phyloP scores from a whole-genome alignment of 2,113 vertebrate species.

The Clarias macrocephalus region DNA sequence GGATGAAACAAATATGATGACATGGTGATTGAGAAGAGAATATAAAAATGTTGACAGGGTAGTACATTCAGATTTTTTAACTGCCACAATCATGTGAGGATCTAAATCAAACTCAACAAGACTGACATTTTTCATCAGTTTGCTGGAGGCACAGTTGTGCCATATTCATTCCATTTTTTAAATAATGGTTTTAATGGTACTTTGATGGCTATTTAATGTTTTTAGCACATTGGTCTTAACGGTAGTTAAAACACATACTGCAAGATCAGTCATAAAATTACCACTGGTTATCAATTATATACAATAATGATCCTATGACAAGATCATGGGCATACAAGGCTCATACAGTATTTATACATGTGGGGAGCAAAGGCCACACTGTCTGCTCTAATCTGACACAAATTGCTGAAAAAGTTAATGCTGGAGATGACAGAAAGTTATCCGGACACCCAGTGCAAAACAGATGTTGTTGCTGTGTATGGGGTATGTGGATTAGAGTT shows the following conservation, averaged over 20 bases:
- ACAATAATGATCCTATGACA: no score
- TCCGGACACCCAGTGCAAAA: no score
- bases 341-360: no score
- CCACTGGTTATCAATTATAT: no score
- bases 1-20: not conserved
- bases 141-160: not conserved
- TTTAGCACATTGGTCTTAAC: not conserved
- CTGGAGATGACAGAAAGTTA: no score
- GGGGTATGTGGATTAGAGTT: no score
- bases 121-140: not conserved
- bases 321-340: no score
- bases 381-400: no score
- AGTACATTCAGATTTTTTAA: not conserved
- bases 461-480: no score
- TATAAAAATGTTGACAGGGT: not conserved
- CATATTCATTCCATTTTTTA: not conserved
- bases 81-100: not conserved
- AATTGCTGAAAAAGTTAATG: no score
- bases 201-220: not conserved
- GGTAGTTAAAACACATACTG: not conserved
- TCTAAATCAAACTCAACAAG: not conserved
- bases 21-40: not conserved
- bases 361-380: no score
- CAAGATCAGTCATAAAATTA: no score
- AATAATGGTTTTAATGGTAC: not conserved